Conservation (phyloP, 2,888 invertebrate genomes). For the Eugnorisma glareosa region DNA sequence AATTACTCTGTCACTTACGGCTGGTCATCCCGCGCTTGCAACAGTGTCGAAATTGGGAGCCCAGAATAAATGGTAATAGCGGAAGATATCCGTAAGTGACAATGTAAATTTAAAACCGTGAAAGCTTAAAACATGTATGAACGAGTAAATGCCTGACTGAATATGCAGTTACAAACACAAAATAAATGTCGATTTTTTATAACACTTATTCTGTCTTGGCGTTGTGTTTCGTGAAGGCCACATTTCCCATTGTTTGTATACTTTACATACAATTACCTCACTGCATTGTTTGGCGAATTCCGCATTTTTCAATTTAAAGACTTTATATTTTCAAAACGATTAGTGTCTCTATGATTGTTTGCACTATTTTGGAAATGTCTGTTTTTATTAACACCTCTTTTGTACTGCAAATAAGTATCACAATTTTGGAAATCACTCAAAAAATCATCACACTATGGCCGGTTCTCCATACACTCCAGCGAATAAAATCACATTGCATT, state of each 20-base stretch:
- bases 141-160: neutral
- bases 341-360: neutral
- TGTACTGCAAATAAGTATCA: constrained; percentile 18
- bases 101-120: too few species aligned
- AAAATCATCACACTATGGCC: constrained; percentile 58
- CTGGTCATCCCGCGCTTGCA: too few species aligned
- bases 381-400: constrained; percentile 11
- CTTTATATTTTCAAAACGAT: neutral
- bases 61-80: too few species aligned
- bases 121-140: neutral
- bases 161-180: neutral
- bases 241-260: constrained; percentile 22
- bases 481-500: constrained; percentile 91
- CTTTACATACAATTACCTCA: constrained; percentile 28
- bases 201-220: constrained; percentile 29
- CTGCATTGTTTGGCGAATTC: constrained; percentile 28
- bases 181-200: constrained; percentile 21
- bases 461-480: constrained; percentile 90
- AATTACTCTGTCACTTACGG: too few species aligned
- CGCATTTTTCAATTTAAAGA: neutral
- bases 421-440: constrained; percentile 13
- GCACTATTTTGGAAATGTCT: neutral
- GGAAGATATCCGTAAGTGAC: too few species aligned
- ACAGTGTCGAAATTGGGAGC: too few species aligned
- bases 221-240: constrained; percentile 25